Conservation (phyloP, 2,888 invertebrate species). For the Kuschelorhynchus macadamiae region DNA sequence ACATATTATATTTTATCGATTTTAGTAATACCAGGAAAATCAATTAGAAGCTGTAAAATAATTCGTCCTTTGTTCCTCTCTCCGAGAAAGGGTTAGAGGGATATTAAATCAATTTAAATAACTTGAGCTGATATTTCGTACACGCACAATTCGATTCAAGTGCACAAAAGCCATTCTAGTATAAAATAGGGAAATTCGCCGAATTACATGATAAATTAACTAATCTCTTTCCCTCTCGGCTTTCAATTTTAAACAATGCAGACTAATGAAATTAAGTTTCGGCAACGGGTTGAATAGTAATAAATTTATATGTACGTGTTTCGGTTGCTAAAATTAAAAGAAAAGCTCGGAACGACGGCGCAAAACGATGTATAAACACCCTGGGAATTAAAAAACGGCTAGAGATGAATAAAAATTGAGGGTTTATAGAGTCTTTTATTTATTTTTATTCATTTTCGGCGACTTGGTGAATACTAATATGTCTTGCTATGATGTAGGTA, state of each 20-base stretch:
- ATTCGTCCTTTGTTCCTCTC: slow-evolving; percentile 49
- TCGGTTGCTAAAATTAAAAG: slow-evolving; percentile 61
- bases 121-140: slow-evolving; percentile 61
- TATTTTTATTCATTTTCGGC: slow-evolving; percentile 41
- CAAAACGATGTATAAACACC: slow-evolving; percentile 61
- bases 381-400: slow-evolving; percentile 53
- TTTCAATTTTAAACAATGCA: slow-evolving; percentile 69
- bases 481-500: slow-evolving; percentile 15
- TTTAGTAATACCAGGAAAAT: too few relatives aligned
- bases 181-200: slow-evolving; percentile 64
- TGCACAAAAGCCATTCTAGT: slow-evolving; percentile 62
- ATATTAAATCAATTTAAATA: slow-evolving; percentile 61
- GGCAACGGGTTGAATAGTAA: slow-evolving; percentile 69
- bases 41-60: slow-evolving; percentile 27
- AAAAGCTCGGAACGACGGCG: slow-evolving; percentile 55
- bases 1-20: background rate
- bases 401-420: slow-evolving; percentile 48
- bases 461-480: slow-evolving; percentile 33
- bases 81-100: slow-evolving; percentile 55
- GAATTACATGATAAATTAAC: slow-evolving; percentile 68
- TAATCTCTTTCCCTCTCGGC: slow-evolving; percentile 65
- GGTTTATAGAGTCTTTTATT: slow-evolving; percentile 39
- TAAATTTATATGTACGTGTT: slow-evolving; percentile 66
- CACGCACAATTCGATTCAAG: slow-evolving; percentile 62
- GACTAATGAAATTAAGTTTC: slow-evolving; percentile 69